Percentiles rank a stretch among this genome's conserved stretches.
Evolutionary conservation across 1,140 invertebrate genomes (phyloP).

Genomic region (Cotesia chilonis): DNA sequence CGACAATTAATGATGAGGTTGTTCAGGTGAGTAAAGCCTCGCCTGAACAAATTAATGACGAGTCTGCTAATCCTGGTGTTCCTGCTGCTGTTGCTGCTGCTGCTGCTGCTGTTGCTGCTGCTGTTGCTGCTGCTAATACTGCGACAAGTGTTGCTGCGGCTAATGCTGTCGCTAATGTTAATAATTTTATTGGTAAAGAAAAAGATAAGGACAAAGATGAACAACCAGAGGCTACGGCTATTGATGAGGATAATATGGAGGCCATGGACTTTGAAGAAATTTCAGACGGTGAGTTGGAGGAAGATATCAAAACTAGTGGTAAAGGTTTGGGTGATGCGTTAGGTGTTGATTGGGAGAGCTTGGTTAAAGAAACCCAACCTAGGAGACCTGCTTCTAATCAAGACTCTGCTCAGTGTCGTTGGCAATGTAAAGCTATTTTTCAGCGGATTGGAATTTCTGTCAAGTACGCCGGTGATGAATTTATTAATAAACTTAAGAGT

Average conservation of each 20-base stretch:
- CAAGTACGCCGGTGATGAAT: slow-evolving; percentile 73
- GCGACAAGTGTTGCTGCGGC: too few species aligned
- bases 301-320: slow-evolving; percentile 71
- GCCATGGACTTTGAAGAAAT: slow-evolving; percentile 89
- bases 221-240: slow-evolving; percentile 50
- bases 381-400: slow-evolving; percentile 59
- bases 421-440: slow-evolving; percentile 78
- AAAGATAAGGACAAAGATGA: slow-evolving; percentile 40
- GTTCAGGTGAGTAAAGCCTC: slow-evolving; percentile 41
- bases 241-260: slow-evolving; percentile 76
- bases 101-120: too few species aligned
- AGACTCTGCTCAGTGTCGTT: slow-evolving; percentile 74
- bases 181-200: slow-evolving; percentile 50
- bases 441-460: slow-evolving; percentile 77
- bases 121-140: too few species aligned
- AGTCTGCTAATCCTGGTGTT: slow-evolving; percentile 1
- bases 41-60: slow-evolving; percentile 14
- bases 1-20: slow-evolving; percentile 41
- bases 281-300: slow-evolving; percentile 86
- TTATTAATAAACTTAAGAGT: slow-evolving; percentile 70
- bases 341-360: slow-evolving; percentile 91
- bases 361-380: slow-evolving; percentile 79
- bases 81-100: too few species aligned
- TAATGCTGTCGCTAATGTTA: too few species aligned
- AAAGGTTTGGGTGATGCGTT: slow-evolving; percentile 85